Evolutionary conservation across 2,797 vertebrate species (phyloP).

Genomic region (Muraenolepis orangiensis): DNA sequence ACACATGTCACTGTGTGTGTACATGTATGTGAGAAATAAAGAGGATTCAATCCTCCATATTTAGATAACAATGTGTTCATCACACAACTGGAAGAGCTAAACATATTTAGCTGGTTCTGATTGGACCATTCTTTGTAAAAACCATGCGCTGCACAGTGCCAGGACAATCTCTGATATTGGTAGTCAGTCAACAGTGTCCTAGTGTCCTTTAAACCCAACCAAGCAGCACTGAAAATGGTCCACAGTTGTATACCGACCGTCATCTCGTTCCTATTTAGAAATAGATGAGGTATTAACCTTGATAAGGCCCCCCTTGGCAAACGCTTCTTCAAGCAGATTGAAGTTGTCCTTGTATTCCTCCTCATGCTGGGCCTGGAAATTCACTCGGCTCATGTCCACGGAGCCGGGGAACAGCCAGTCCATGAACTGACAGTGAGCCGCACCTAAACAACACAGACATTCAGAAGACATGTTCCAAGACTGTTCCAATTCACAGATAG

Average conservation of each 20-base stretch:
- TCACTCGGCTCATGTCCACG: conserved; percentile 69
- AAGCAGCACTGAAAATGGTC: background rate
- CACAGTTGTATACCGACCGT: background rate
- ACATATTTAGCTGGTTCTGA: background rate
- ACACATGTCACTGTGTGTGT: too few species aligned
- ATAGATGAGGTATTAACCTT: conserved; percentile 47
- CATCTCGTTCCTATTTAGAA: background rate
- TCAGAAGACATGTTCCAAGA: too few species aligned
- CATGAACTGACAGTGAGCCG: conserved; percentile 75
- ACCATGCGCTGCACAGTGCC: background rate
- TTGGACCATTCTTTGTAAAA: background rate
- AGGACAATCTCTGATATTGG: background rate
- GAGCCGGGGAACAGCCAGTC: conserved; percentile 66
- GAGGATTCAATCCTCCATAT: too few species aligned
- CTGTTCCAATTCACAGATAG: background rate
- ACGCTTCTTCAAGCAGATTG: conserved; percentile 60
- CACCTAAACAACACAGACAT: conserved; percentile 53
- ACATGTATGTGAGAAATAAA: too few species aligned
- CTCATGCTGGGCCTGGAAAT: conserved; percentile 57
- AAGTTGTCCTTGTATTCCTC: conserved; percentile 72
- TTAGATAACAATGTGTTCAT: background rate
- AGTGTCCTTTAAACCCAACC: background rate
- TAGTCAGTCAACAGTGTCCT: background rate
- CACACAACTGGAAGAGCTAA: background rate
- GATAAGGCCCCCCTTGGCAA: conserved; percentile 53